A percentile compares a stretch with the other conserved stretches of the same genome.
These are phyloP conservation scores for Euproctis similis DNA, from an alignment of 2,888 invertebrate species.

Conservation along the genomic window DNA sequence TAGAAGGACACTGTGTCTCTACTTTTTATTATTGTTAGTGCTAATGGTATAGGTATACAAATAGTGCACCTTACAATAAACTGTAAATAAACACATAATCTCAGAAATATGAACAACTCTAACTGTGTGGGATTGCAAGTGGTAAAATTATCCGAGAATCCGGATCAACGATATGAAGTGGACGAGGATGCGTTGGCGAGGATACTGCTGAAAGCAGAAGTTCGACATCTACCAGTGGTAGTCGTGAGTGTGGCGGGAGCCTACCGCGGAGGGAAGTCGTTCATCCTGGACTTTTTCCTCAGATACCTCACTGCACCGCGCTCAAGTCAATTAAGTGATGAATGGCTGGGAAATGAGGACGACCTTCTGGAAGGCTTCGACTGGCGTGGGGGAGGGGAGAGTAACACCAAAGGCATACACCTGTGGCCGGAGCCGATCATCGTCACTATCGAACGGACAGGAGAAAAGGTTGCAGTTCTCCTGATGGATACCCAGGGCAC, in stretches of 20 bases:
- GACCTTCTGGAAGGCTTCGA: slow-evolving; percentile 88
- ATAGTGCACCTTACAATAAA: no score
- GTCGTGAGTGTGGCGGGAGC: slow-evolving; percentile 39
- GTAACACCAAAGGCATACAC: slow-evolving; percentile 95
- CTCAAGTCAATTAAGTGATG: slow-evolving; percentile 16
- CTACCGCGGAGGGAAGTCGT: slow-evolving; percentile 39
- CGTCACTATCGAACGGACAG: slow-evolving; percentile 63
- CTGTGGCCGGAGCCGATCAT: slow-evolving; percentile 94
- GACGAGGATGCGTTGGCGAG: slow-evolving; percentile 19
- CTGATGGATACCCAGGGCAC: slow-evolving; percentile 95
- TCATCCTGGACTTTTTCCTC: slow-evolving; percentile 37
- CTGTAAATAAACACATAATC: no score
- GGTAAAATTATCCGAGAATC: slow-evolving; percentile 17
- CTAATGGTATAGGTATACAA: no score
- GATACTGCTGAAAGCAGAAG: slow-evolving; percentile 20
- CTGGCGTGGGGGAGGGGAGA: slow-evolving; percentile 93
- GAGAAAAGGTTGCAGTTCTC: slow-evolving; percentile 80
- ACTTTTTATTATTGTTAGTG: no score
- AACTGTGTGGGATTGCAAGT: slow-evolving; percentile 24
- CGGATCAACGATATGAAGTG: slow-evolving; percentile 18
- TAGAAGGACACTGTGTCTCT: no score
- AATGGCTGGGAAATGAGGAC: slow-evolving; percentile 84
- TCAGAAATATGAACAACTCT: no score
- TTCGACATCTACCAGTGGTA: slow-evolving; percentile 27
- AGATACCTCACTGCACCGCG: slow-evolving; percentile 33